Evolutionary conservation across 2,797 vertebrate genomes (phyloP).

Genomic region (Steatocranus sp.): DNA sequence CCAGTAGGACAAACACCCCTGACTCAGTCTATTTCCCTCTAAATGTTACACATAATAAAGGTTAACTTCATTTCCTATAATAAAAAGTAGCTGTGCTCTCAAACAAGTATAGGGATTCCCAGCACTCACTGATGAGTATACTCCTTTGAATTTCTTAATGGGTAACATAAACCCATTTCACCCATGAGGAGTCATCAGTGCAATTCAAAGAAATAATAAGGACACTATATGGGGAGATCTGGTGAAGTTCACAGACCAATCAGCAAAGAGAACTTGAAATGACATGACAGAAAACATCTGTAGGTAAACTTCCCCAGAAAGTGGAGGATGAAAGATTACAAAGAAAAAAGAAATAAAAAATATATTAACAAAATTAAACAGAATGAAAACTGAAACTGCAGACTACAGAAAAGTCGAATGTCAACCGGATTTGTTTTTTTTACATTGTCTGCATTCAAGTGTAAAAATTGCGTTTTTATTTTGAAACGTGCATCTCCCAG

Average conservation of each 20-base stretch:
- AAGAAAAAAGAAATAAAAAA: neutral
- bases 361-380: neutral
- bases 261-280: neutral
- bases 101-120: neutral
- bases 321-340: accelerated
- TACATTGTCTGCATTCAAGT: neutral
- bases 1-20: neutral
- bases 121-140: neutral
- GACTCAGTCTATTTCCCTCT: neutral
- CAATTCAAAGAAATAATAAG: neutral
- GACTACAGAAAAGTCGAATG: accelerated
- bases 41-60: neutral
- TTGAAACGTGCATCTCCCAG: accelerated
- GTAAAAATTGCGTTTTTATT: accelerated
- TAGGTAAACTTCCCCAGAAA: accelerated
- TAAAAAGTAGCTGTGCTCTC: neutral
- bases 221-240: neutral
- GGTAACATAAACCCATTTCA: neutral
- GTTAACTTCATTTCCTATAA: neutral
- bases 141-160: neutral
- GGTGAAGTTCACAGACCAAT: neutral
- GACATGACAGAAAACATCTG: neutral
- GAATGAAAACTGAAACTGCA: neutral
- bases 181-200: too few species aligned
- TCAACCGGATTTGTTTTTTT: accelerated